Evolutionary conservation across 2,888 invertebrate genomes (phyloP), one percentile per base, ranked within the genome.

Genomic region (Stenichneumon culpator): DNA sequence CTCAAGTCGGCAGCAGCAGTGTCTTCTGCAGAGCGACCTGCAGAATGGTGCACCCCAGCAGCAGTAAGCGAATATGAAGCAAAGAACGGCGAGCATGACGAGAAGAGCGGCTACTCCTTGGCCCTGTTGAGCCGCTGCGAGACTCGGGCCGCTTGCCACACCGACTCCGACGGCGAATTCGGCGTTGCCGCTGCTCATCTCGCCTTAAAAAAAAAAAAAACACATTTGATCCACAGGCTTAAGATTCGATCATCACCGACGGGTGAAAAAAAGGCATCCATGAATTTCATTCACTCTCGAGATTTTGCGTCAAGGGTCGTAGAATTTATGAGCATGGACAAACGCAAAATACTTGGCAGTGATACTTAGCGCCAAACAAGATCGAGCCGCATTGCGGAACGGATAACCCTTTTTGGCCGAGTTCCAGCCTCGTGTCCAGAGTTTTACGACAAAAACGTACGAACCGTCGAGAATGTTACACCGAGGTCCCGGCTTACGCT

Each of bases 31-130:
- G 73, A 95, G 93, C 11, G 94, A 94, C 75, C 95, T 92, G 74
- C 95, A 95, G 87, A 95, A 95, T 4, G 95, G 95, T 0, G 95
- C 95, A 0, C 95, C 95, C 94, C 95, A 95, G 89, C 95, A 95
- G 90, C 95, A 95, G 88, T 95, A 95, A 70, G 95, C 93, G 79
- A 95, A 93, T 85, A 95, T 95, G 89, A 95, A 95, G 84, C 94
- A 94, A 79, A 95, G 92, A 36, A 95, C 95, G 4, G 95, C 95
- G 60, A 95, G 93, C 95, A 95, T 95, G 47, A 95, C 95, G 79
- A 95, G 92, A 14, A 95, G 93, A 44, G 95, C 95, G 14, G 95
- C 95, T 25, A 95, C 92, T 9, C 95, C 95, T 89, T 95, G 95
- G 84, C 93, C 92, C 70, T 93, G 93, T 85, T 92, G 93, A 70